A percentile compares a stretch with the other conserved stretches of the same genome.
These are phyloP conservation scores for Apamea monoglypha DNA, from an alignment of 2,888 invertebrate species.

Conservation along the genomic window DNA sequence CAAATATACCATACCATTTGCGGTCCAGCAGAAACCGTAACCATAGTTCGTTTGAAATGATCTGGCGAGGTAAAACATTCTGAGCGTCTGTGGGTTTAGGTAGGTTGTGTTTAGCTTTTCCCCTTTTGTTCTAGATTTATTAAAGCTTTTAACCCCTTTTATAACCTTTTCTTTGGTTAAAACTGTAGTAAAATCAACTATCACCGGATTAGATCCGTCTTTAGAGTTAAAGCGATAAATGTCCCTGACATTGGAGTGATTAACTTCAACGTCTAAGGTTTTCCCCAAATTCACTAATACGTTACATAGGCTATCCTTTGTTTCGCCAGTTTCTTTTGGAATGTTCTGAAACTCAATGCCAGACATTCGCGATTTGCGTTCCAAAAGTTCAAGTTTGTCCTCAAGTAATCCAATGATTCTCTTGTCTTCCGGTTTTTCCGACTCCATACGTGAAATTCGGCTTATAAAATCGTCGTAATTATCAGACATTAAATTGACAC, in stretches of 20 bases:
- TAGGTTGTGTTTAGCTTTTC: too few species aligned
- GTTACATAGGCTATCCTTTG: too few species aligned
- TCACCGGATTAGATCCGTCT: neutral
- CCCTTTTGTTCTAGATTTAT: too few species aligned
- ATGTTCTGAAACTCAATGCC: neutral
- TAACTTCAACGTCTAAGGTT: neutral
- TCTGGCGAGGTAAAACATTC: too few species aligned
- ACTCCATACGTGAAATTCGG: neutral
- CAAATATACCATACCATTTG: too few species aligned
- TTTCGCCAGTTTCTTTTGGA: neutral
- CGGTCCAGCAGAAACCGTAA: too few species aligned
- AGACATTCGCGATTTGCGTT: neutral
- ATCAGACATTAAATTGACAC: neutral
- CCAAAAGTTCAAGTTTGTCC: neutral
- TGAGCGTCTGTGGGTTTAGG: too few species aligned
- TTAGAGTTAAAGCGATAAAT: neutral
- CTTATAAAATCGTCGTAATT: neutral
- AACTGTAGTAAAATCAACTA: neutral
- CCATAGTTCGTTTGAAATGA: too few species aligned
- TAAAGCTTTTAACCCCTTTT: neutral
- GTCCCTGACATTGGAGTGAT: neutral
- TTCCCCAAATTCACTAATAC: neutral
- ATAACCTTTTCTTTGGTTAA: conserved; percentile 3
- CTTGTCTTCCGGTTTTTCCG: neutral
- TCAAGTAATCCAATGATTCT: neutral